Base-by-base conservation (phyloP, 2,888 invertebrate genomes). In the Thyatira batis region DNA sequence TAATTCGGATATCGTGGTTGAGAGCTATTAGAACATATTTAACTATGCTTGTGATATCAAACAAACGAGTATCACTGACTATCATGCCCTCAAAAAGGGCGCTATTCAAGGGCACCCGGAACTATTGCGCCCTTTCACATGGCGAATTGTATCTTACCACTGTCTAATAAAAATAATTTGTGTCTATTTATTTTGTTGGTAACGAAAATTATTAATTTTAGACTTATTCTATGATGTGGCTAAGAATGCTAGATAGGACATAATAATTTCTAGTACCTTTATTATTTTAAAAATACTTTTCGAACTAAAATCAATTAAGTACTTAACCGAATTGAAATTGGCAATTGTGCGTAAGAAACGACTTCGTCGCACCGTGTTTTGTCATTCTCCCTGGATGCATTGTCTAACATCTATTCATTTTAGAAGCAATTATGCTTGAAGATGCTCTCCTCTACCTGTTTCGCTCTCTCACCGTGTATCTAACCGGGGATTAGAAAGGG, bases 401-500 rank as follows among this genome's bases (percentile, higher is more conserved):
- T 86, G 87, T 87, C 78, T 87, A 84, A 76, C 67, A 76, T 78
- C 85, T 84, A 84, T 90, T 87, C 85, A 85, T 84, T 85, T 84
- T 80, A 58, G 67, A 82, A 85, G 81, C 84, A 86, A 88, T 89
- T 87, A 85, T 82, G 72, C 76, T 76, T 71, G 65, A 76, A 82
- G 80, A 80, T 74, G 78, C 72, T 76, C 66, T 62, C 60, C 56
- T 76, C 58, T 73, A 61, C 50, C 70, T 65, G 57, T 82, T 82
- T 65, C 74, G 70, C 60, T 86, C 51, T 50, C 27, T 28, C 10
- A 17, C 17, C 46, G 33, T 44, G 30, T 55, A 57, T 60, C 55
- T 60, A 58, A 57, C 55, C 55, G 54, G 25, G 55, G 50, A 69
- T 70, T 69, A 80, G 85, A 87, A 66, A 59, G 82, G 76, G 89